Evolutionary conservation across 2,888 invertebrate species (phyloP), one percentile per base, ranked within the genome.

Genomic region (Pherbina coryleti): DNA sequence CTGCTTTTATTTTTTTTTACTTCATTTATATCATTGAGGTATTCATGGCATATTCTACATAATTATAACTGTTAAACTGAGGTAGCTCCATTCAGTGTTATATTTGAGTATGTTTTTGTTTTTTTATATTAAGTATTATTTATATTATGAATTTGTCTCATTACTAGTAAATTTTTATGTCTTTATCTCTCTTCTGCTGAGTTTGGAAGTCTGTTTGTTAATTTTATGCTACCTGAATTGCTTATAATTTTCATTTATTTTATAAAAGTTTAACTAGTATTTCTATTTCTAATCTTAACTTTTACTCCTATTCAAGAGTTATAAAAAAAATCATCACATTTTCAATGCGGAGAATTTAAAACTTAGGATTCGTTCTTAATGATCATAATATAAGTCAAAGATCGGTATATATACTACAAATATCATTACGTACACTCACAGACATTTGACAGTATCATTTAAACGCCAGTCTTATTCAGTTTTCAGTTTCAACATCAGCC

Each of bases 81-180:
- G 86, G 86, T 86, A 86, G 86, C 84, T 80, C 78, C 82, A 80
- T 82, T 81, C 83, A 83, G 82, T 83, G 28, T 69, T 53, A 79
- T 81, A 62, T 73, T 82, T 79, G 76, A 81, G 67, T 66, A 60
- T 69, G 34, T 49, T 78, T 64, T 71, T 60, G 19, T 80, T 73
- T 75, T 76, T 75, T 71, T 82, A n/a, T n/a, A n/a, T 79, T 82
- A 78, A 81, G 79, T 71, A 72, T 79, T 81, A 78, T 14, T 74
- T 79, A 79, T 78, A 57, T 79, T 77, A 77, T 67, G 44, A 60
- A 25, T 62, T 64, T 64, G 22, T 72, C 19, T 72, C 55, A 37
- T 28, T 67, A 66, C 49, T 75, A 44, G 53, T 72, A 70, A 64
- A 9, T 80, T 82, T 81, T 76, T 82, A 80, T 80, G 82, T 83